Conservation (phyloP, 2,888 invertebrate genomes). For the Liodrosophila aerea region DNA sequence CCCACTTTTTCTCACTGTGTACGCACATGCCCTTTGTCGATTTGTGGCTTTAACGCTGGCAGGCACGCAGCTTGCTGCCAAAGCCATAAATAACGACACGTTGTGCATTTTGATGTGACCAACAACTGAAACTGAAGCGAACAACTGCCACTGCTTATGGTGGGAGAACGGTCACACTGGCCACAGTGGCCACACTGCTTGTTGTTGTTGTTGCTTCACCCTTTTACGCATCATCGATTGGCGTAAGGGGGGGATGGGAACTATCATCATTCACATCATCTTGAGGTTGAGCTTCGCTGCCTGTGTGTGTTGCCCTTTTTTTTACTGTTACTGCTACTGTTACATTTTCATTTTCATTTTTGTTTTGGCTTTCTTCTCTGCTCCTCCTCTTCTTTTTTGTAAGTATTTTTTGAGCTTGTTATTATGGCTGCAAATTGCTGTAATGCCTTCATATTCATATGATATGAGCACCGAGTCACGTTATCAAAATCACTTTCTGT, state of each 20-base stretch:
- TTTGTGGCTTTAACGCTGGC: slow-evolving; percentile 38
- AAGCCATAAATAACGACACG: slow-evolving; percentile 72
- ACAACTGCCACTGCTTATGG: slow-evolving; percentile 5
- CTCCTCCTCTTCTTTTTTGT: slow-evolving; percentile 3
- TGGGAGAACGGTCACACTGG: slow-evolving; percentile 29
- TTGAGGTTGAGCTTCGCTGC: slow-evolving; percentile 45
- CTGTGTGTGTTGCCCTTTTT: slow-evolving; percentile 7
- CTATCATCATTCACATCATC: slow-evolving; percentile 46
- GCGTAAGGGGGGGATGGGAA: not conserved
- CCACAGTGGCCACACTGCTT: too few species aligned
- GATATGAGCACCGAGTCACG: not conserved
- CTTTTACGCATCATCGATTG: slow-evolving; percentile 71
- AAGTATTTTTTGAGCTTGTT: slow-evolving; percentile 42
- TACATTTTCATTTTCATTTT: slow-evolving; percentile 52
- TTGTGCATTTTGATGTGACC: slow-evolving; percentile 71
- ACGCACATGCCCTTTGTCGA: slow-evolving; percentile 12
- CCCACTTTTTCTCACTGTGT: too few species aligned
- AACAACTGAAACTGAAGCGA: slow-evolving; percentile 14
- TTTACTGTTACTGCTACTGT: slow-evolving; percentile 37
- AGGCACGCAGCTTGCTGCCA: slow-evolving; percentile 48
- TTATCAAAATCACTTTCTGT: slow-evolving; percentile 27
- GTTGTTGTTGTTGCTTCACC: slow-evolving; percentile 59
- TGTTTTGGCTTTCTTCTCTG: slow-evolving; percentile 23
- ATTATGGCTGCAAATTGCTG: slow-evolving; percentile 51
- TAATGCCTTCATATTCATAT: slow-evolving; percentile 43